Evolutionary conservation across 2,888 invertebrate species (phyloP).

Genomic region (Helicoverpa assulta): DNA sequence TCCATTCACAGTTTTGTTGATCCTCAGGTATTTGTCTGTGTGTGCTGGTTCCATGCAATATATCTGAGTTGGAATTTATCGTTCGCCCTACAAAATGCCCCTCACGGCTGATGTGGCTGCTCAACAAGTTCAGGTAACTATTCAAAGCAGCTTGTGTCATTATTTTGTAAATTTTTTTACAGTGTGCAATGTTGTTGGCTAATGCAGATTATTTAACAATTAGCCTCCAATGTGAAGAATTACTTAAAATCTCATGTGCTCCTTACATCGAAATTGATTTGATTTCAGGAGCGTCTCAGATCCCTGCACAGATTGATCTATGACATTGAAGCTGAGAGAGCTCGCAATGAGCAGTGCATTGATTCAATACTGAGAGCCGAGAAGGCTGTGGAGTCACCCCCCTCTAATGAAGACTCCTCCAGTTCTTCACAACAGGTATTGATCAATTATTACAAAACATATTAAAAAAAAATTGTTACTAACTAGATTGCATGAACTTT

Average conservation of each 20-base stretch:
- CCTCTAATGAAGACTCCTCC: constrained; percentile 83
- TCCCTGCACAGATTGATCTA: constrained; percentile 94
- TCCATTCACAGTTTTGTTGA: constrained; percentile 5
- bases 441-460: too few species aligned
- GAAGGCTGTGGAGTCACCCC: constrained; percentile 80
- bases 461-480: too few species aligned
- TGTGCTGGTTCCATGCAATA: constrained; percentile 89
- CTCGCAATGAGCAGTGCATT: constrained; percentile 95
- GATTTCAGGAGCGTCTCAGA: constrained; percentile 93
- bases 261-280: not conserved
- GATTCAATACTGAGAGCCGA: constrained; percentile 94
- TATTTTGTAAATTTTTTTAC: not conserved
- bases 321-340: constrained; percentile 95
- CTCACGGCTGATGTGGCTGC: constrained; percentile 94
- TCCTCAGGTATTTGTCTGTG: constrained; percentile 80
- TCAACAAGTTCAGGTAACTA: constrained; percentile 90
- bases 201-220: too few species aligned
- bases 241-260: not conserved
- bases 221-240: not conserved
- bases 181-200: not conserved
- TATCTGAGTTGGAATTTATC: constrained; percentile 88
- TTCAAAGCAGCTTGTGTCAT: not conserved
- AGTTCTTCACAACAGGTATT: constrained; percentile 83
- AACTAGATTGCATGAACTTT: too few species aligned
- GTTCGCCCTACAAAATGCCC: constrained; percentile 91